Base-by-base conservation (phyloP, 2,797 vertebrate species). In the Hylomyscus alleni region DNA sequence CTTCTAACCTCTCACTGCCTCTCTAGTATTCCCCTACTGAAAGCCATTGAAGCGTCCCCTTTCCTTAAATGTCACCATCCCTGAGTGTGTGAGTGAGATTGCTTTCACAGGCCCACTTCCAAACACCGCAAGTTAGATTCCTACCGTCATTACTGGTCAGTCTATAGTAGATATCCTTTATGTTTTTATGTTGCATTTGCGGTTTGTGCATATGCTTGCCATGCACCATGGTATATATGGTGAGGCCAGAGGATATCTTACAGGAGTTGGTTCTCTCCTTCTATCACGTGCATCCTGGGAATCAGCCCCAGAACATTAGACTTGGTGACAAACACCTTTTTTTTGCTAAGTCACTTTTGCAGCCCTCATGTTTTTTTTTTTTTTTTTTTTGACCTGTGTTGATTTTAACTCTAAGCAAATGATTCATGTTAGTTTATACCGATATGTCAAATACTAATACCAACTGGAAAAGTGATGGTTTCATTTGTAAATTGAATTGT, bases 361-460 rank as follows among this genome's bases (percentile, higher is more conserved):
- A 56, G 22, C 12, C 24, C 62, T 24, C 7, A 2, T 31, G 6
- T 56, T 24, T 54, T 40, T 56, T 40, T 88, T 54, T 87, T 56
- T 24, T 54, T 40, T 56, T 40, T 88, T 54, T 87, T 73, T 73
- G 54, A 14, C 69, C 13, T 58, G n/a, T 58, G 67, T 96, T 60
- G 19, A 40, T 86, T 95, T 93, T 90, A 73, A 77, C 44, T 93
- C 24, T 34, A 84, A 87, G 40, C 50, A 54, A 4, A 67, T 60
- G 47, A 85, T 40, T 54, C 52, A 20, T 65, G 20, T 60, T 94
- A 95, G 56, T 80, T 73, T 90, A 54, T 78, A 77, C 82, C 11
- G 91, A 2, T 80, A 19, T 89, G 97, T 97, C 95, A 80, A 90
- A 95, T 96, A 78, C 50, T 92, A 96, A 94, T 88, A 93, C 50